Evolutionary conservation across 2,113 vertebrate genomes (phyloP).

Genomic region (Urocitellus parryii): DNA sequence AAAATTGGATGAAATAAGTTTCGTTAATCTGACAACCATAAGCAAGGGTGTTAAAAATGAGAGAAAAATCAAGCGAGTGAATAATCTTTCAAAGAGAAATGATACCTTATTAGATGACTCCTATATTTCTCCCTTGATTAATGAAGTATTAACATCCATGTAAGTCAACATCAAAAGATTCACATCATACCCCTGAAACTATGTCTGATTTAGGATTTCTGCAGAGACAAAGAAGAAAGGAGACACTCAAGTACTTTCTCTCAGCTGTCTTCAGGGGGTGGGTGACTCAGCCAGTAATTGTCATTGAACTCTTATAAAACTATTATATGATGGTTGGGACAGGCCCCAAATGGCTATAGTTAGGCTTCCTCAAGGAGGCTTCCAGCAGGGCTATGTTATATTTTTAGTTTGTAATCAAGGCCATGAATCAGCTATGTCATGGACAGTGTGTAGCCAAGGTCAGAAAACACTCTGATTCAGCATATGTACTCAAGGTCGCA

Average conservation of each 20-base stretch:
- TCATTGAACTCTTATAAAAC: not conserved
- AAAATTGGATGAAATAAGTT: not conserved
- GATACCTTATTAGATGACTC: not conserved
- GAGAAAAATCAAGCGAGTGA: constrained; percentile 19
- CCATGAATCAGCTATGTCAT: too few relatives aligned
- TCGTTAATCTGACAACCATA: not conserved
- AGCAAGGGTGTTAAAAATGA: not conserved
- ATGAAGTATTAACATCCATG: not conserved
- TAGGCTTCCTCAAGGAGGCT: too few relatives aligned
- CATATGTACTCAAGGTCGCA: too few relatives aligned
- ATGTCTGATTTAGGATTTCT: not conserved
- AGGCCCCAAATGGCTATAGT: too few relatives aligned
- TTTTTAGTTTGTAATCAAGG: too few relatives aligned
- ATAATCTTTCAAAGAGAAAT: not conserved
- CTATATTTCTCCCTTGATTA: not conserved
- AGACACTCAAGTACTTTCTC: not conserved
- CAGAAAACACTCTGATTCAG: too few relatives aligned
- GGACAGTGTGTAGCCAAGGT: too few relatives aligned
- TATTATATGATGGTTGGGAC: not conserved
- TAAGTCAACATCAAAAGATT: not conserved
- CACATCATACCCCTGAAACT: not conserved
- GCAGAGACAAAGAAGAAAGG: not conserved
- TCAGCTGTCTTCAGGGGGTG: not conserved
- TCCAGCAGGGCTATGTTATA: too few relatives aligned
- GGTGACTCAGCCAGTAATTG: not conserved